Percentiles rank a stretch among this genome's conserved stretches.
Conservation (phyloP, 2,797 vertebrate species). For the Spinibarbus caldwelli region DNA sequence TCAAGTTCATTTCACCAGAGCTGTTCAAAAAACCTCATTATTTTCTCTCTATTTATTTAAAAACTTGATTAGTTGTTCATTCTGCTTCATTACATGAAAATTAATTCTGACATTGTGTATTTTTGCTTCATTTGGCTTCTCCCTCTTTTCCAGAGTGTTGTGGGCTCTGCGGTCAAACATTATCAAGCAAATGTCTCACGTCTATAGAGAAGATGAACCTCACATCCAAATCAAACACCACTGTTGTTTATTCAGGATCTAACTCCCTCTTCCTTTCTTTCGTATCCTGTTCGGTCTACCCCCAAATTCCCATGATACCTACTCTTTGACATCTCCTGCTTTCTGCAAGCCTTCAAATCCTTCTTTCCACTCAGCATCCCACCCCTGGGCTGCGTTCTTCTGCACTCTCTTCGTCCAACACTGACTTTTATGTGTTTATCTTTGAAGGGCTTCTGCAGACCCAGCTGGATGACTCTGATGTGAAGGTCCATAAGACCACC, state of each 20-base stretch:
- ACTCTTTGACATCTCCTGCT: conserved; percentile 29
- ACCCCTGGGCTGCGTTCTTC: conserved; percentile 20
- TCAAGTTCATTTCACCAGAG: neutral
- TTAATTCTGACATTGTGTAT: conserved; percentile 6
- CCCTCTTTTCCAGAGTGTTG: conserved; percentile 21
- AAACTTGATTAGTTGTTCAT: conserved; percentile 23
- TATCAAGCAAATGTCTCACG: conserved; percentile 12
- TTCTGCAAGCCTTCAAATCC: conserved; percentile 37
- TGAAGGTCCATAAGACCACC: conserved; percentile 25
- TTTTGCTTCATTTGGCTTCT: conserved; percentile 20
- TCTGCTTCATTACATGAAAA: conserved; percentile 37
- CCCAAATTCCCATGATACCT: conserved; percentile 28
- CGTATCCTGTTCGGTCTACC: too few relatives aligned
- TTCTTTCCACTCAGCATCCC: conserved; percentile 22
- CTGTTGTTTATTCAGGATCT: conserved; percentile 44
- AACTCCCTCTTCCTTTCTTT: neutral
- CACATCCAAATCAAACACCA: conserved; percentile 40
- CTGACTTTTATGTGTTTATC: conserved; percentile 45
- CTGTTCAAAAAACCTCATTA: neutral
- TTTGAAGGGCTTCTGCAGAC: conserved; percentile 39
- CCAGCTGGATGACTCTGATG: conserved; percentile 35
- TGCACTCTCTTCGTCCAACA: conserved; percentile 19
- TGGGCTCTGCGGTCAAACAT: conserved; percentile 27
- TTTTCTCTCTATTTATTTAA: conserved; percentile 15
- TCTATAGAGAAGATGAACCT: conserved; percentile 21